These are phyloP conservation scores for Xerus rutilus DNA, from an alignment of 2,797 vertebrate species.

Conservation along the genomic window DNA sequence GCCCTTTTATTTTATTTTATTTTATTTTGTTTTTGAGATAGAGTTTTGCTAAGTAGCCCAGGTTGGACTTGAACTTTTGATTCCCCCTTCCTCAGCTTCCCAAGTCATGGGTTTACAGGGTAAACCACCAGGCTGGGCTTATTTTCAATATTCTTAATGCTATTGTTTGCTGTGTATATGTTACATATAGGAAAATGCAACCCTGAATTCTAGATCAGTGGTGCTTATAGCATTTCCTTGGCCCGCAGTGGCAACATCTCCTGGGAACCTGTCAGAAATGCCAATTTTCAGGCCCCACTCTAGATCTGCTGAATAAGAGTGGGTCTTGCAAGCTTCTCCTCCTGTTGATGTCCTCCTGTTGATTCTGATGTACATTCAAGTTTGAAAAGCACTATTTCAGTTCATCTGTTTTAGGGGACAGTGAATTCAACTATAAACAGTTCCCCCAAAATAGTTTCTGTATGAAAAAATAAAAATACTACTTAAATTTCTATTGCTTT, in stretches of 20 bases:
- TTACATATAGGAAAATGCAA: neutral
- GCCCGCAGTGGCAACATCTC: neutral
- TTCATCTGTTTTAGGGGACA: neutral
- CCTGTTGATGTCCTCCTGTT: neutral
- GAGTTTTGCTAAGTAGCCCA: too few species aligned
- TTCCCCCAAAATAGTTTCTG: neutral
- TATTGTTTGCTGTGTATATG: neutral
- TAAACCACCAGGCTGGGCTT: too few species aligned
- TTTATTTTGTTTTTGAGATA: too few species aligned
- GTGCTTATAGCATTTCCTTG: neutral
- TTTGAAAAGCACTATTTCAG: neutral
- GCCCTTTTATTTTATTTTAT: too few species aligned
- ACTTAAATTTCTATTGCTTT: constrained; percentile 12
- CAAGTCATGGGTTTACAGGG: too few species aligned
- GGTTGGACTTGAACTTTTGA: too few species aligned
- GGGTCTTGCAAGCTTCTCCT: neutral
- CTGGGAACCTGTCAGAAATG: neutral
- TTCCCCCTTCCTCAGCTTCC: too few species aligned
- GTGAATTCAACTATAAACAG: neutral
- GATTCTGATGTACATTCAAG: neutral
- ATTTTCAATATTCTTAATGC: neutral
- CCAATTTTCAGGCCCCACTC: neutral
- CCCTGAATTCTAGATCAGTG: neutral
- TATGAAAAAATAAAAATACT: constrained; percentile 18
- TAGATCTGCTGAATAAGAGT: neutral